Base-by-base conservation (phyloP, 2,888 invertebrate genomes). In the Penaeus monodon region DNA sequence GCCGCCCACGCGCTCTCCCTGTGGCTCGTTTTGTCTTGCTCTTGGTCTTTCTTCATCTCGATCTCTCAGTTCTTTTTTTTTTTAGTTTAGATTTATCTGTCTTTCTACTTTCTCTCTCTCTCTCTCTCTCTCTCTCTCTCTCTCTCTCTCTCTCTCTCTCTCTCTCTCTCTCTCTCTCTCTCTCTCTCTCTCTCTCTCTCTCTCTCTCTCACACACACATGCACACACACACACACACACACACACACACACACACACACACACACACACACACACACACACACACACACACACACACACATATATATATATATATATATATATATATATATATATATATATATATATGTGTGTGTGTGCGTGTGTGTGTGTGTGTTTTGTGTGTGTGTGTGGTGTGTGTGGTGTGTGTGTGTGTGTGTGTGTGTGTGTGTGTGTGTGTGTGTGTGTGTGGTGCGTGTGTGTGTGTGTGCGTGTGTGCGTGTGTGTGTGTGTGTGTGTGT, bases 331-430 rank as follows among this genome's bases (percentile, higher is more conserved):
- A 65, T 81, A 65, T 81, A 65, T 81, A 33, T 81, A 65, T 81
- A 65, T 81, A 33, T 65, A 65, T 81, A 65, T 81, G 29, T 81
- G 38, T 81, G 38, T 81, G 29, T 81, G 38, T 81, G 29, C 27
- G 29, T 82, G 49, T 82, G 70, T 82, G 70, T 82, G 70, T 82
- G 49, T 82, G 70, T 66, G 64, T 83, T 29, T n/a, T 83, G 68
- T 81, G 68, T 81, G 73, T 81, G 73, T 66, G 73, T 73, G 68
- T 81, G 57, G 73, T 81, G 49, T 65, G 81, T 81, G 73, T 66
- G n/a, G 81, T 81, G 49, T 57, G 73, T 68, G 27, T 66, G 65
- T 65, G 38, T 81, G 68, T 81, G 68, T 81, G 68, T 81, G 68
- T 81, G 73, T 68, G 68, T 81, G 68, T 81, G 68, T 81, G 68